A percentile compares a stretch with the other conserved stretches of the same genome.
Evolutionary conservation across 2,888 invertebrate species (phyloP).

Genomic region (Cerceris rybyensis): DNA sequence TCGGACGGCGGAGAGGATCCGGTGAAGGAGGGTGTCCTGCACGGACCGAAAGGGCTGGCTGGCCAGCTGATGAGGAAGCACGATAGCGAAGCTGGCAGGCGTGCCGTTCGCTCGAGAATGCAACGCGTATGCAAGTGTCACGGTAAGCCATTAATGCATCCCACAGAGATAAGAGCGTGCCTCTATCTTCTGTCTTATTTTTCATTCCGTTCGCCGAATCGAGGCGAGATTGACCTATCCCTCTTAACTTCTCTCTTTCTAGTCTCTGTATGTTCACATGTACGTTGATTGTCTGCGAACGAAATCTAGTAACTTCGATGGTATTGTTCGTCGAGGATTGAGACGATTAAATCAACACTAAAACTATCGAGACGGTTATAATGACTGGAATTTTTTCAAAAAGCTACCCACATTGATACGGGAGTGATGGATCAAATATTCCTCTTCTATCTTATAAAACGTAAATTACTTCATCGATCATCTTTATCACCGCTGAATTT

Average conservation of each 20-base stretch:
- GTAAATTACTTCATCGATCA: too few relatives aligned
- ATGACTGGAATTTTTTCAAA: too few relatives aligned
- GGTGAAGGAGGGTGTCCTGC: conserved; percentile 84
- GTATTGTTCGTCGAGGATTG: too few relatives aligned
- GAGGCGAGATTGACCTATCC: conserved; percentile 38
- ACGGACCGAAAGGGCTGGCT: conserved; percentile 76
- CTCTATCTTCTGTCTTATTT: conserved; percentile 50
- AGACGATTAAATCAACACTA: too few relatives aligned
- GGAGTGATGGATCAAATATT: too few relatives aligned
- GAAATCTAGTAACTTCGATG: too few relatives aligned
- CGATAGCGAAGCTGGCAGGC: conserved; percentile 95
- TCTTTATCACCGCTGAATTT: too few relatives aligned
- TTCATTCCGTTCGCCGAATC: conserved; percentile 46
- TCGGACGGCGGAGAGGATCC: conserved; percentile 91
- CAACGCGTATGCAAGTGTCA: conserved; percentile 96
- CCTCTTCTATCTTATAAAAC: too few relatives aligned
- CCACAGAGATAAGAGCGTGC: conserved; percentile 33
- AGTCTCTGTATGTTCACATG: background rate
- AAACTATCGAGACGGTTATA: too few relatives aligned
- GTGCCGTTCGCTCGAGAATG: conserved; percentile 90
- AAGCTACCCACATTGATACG: too few relatives aligned
- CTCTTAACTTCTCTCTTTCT: conserved; percentile 17
- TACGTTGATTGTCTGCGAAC: background rate
- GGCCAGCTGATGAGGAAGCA: conserved; percentile 91
- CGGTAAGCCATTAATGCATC: conserved; percentile 82